Conservation (phyloP, 1,140 invertebrate species). For the Drosophila melanica region DNA sequence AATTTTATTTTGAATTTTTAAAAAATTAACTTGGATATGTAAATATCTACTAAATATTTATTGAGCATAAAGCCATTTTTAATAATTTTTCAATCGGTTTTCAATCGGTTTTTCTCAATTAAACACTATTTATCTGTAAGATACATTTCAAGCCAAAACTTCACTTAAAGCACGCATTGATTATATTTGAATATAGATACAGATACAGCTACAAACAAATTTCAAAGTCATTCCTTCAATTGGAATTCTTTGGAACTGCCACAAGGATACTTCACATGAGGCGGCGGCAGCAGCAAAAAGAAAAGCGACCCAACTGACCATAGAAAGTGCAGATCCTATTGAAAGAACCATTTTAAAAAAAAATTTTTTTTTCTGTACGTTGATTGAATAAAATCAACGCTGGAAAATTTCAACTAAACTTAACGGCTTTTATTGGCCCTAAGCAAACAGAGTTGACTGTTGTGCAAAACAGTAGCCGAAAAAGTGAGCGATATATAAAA, state of each 20-base stretch:
- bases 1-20: too few species aligned
- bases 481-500: constrained; percentile 51
- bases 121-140: not conserved
- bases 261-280: constrained; percentile 28
- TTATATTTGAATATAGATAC: not conserved
- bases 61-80: too few species aligned
- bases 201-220: constrained; percentile 2
- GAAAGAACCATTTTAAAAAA: constrained; percentile 15
- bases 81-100: not conserved
- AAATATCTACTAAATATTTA: too few species aligned
- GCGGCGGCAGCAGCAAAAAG: not conserved
- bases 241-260: not conserved
- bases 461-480: constrained; percentile 76
- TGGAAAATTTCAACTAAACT: constrained; percentile 73
- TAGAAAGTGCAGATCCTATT: constrained; percentile 23
- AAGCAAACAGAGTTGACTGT: constrained; percentile 67
- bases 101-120: too few species aligned
- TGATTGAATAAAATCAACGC: constrained; percentile 79
- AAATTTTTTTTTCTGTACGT: constrained; percentile 20
- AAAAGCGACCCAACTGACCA: constrained; percentile 19
- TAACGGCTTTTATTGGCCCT: constrained; percentile 74
- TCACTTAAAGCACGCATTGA: not conserved
- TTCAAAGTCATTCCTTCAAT: constrained; percentile 18
- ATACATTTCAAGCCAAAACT: not conserved
- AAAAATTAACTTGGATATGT: too few species aligned